Conservation (phyloP, 2,797 vertebrate genomes). For the Sparus aurata region DNA sequence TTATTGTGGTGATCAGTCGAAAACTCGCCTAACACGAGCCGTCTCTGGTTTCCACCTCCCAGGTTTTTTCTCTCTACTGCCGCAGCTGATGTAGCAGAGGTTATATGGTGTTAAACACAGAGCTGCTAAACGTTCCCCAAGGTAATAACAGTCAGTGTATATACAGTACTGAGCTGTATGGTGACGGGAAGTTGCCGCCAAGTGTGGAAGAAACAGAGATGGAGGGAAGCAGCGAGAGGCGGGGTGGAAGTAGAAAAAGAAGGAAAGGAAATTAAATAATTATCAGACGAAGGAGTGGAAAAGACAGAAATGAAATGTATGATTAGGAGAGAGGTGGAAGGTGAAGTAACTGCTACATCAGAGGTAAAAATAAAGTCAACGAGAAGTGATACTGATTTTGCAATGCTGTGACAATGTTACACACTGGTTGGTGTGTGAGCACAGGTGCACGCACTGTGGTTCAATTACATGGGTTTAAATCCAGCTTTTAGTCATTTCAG, state of each 20-base stretch:
- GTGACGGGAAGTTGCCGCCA: conserved; percentile 60
- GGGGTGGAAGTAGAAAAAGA: not conserved
- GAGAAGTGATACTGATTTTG: conserved; percentile 29
- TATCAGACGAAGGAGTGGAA: conserved; percentile 29
- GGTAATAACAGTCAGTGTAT: conserved; percentile 83
- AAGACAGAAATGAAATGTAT: conserved; percentile 7
- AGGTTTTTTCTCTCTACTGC: conserved; percentile 75
- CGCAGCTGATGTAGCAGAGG: conserved; percentile 80
- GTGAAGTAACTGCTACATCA: conserved; percentile 21
- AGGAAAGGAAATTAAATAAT: conserved; percentile 40
- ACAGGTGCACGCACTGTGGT: conserved; percentile 25
- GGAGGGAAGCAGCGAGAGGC: conserved; percentile 28
- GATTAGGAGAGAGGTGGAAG: conserved; percentile 17
- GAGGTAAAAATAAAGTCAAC: conserved; percentile 34
- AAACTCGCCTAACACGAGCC: conserved; percentile 73
- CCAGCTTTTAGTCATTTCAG: conserved; percentile 8
- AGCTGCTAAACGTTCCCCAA: conserved; percentile 86
- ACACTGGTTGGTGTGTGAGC: conserved; percentile 4
- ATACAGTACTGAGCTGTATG: conserved; percentile 55
- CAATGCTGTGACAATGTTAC: not conserved
- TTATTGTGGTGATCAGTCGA: conserved; percentile 81
- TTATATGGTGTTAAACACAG: conserved; percentile 87
- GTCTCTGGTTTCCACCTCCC: conserved; percentile 79
- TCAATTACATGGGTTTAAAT: conserved; percentile 29
- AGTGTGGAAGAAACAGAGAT: conserved; percentile 45